Conservation (phyloP, 2,888 invertebrate species). For the Acrocyrtus sp. region DNA sequence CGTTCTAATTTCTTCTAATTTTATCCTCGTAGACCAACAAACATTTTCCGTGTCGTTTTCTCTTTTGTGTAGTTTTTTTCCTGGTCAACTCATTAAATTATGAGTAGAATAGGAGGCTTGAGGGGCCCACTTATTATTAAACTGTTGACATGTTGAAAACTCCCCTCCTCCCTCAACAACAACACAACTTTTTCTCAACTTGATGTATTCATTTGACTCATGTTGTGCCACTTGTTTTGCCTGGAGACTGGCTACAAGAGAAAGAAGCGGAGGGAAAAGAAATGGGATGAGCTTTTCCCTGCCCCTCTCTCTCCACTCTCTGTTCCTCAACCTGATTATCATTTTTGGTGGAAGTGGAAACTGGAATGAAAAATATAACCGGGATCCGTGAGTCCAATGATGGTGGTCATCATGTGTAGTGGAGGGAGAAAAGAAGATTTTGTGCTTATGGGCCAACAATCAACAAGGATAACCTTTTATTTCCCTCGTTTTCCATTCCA, state of each 20-base stretch:
- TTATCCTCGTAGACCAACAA: not conserved
- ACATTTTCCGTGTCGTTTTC: not conserved
- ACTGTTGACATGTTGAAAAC: constrained; percentile 4
- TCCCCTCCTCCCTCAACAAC: constrained; percentile 4
- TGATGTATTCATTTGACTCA: constrained; percentile 10
- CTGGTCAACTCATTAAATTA: constrained; percentile 46
- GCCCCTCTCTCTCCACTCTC: not conserved
- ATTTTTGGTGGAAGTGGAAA: too few relatives aligned
- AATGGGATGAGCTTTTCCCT: not conserved
- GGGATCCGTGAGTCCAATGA: not conserved
- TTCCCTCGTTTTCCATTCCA: not conserved
- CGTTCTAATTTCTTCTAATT: not conserved
- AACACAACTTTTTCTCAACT: not conserved
- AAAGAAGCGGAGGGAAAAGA: constrained; percentile 1
- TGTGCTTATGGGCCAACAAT: constrained; percentile 22
- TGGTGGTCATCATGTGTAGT: constrained; percentile 8
- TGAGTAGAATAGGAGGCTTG: constrained; percentile 33
- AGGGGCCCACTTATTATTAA: constrained; percentile 32
- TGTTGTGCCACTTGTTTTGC: not conserved
- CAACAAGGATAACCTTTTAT: constrained; percentile 24
- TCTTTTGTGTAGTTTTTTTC: constrained; percentile 6
- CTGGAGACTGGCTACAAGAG: not conserved
- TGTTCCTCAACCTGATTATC: not conserved
- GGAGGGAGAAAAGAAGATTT: too few relatives aligned
- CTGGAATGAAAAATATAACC: not conserved